A percentile compares a stretch with the other conserved stretches of the same genome.
Conservation (phyloP, 2,113 vertebrate genomes). For the Oncorhynchus clarkii region DNA sequence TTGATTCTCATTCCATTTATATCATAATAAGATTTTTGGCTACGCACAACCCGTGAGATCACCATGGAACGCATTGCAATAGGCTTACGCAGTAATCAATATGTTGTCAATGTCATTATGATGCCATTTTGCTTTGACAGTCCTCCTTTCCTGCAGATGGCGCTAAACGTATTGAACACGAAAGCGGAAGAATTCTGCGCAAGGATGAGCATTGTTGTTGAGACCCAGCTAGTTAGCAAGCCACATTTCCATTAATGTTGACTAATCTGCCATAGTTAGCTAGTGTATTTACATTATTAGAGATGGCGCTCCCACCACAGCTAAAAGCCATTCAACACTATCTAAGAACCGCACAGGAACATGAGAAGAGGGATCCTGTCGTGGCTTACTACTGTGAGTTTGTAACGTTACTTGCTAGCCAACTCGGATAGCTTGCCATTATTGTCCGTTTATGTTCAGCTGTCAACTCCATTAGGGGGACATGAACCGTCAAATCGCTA, state of each 20-base stretch:
- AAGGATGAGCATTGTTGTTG: not conserved
- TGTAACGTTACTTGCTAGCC: not conserved
- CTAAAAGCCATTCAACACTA: slow-evolving; percentile 88
- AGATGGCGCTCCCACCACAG: slow-evolving; percentile 79
- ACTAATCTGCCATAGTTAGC: not conserved
- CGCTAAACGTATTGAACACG: not conserved
- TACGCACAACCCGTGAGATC: too few species aligned
- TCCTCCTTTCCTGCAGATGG: not conserved
- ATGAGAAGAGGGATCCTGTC: slow-evolving; percentile 91
- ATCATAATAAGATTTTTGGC: too few species aligned
- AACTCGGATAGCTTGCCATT: not conserved
- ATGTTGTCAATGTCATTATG: not conserved
- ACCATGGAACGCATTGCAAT: too few species aligned
- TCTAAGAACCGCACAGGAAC: slow-evolving; percentile 89
- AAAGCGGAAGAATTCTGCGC: not conserved
- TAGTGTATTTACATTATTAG: not conserved
- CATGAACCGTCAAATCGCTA: too few species aligned
- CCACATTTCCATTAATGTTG: not conserved
- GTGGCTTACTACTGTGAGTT: slow-evolving; percentile 96
- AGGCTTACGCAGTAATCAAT: too few species aligned
- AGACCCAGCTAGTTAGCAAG: not conserved
- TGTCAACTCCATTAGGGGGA: too few species aligned
- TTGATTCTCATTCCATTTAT: too few species aligned
- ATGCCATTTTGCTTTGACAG: not conserved
- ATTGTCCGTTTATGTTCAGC: not conserved